A percentile compares a stretch with the other conserved stretches of the same genome.
Conservation (phyloP, 2,113 vertebrate genomes). For the Desmodus rotundus region DNA sequence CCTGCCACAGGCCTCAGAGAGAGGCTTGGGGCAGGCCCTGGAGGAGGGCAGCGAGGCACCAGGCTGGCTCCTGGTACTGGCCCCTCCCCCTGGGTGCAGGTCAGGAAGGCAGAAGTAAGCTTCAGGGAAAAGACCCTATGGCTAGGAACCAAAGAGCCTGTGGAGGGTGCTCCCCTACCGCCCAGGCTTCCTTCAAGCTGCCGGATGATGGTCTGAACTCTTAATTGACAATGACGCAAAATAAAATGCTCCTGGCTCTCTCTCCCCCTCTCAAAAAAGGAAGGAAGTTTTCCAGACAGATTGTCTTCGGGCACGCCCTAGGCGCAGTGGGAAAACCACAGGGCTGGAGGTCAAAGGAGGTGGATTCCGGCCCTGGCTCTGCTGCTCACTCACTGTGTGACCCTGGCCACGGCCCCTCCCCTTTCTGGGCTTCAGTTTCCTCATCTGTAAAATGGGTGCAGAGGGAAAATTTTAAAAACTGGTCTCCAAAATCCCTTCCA, state of each 20-base stretch:
- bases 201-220: background rate
- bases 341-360: background rate
- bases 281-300: constrained; percentile 57
- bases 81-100: background rate
- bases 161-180: background rate
- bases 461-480: background rate
- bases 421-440: background rate
- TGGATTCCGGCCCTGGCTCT: background rate
- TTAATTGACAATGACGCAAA: background rate
- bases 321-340: background rate
- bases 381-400: background rate
- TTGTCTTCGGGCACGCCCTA: background rate
- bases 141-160: background rate
- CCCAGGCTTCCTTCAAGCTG: background rate
- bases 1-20: background rate
- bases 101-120: background rate
- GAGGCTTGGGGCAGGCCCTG: background rate
- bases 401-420: background rate
- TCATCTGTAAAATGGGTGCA: background rate
- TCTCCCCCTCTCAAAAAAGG: constrained; percentile 25
- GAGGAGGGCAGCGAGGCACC: background rate
- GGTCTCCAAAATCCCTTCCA: background rate
- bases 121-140: background rate
- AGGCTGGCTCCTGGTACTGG: background rate
- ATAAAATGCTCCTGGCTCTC: background rate